A percentile compares a stretch with the other conserved stretches of the same genome.
phyloP scores from a whole-genome alignment of 2,797 vertebrate genomes.

The Mallotus villosus region DNA sequence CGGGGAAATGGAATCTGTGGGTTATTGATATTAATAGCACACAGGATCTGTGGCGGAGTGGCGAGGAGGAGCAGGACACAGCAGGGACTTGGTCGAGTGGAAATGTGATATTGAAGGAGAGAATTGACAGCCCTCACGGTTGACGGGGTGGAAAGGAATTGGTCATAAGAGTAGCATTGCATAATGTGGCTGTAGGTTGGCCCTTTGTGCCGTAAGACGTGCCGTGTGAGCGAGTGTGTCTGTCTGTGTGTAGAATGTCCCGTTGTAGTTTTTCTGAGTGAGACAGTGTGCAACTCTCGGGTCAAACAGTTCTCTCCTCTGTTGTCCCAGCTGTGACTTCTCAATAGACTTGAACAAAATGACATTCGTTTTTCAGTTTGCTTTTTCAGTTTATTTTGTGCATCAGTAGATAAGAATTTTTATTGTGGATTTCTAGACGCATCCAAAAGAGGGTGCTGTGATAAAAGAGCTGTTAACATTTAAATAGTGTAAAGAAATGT shows the following conservation, averaged over 20 bases:
- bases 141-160: conserved; percentile 70
- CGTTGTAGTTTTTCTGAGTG: conserved; percentile 28
- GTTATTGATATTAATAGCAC: conserved; percentile 88
- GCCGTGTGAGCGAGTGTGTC: conserved; percentile 4
- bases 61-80: conserved; percentile 62
- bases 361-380: conserved; percentile 20
- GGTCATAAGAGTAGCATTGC: conserved; percentile 71
- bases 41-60: conserved; percentile 75
- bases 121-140: conserved; percentile 74
- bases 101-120: conserved; percentile 75
- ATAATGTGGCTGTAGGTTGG: conserved; percentile 69
- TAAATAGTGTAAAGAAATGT: conserved; percentile 72
- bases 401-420: conserved; percentile 44
- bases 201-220: conserved; percentile 46
- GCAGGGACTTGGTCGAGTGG: conserved; percentile 55
- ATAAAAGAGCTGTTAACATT: conserved; percentile 55
- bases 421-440: conserved; percentile 31
- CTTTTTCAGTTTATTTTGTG: conserved; percentile 18
- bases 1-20: conserved; percentile 83
- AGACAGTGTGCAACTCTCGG: conserved; percentile 11
- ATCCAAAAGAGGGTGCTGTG: conserved; percentile 42
- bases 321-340: conserved; percentile 17
- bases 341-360: conserved; percentile 16
- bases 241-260: conserved; percentile 2
- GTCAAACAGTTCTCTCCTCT: neutral